Base-by-base conservation (phyloP, 1,140 invertebrate genomes). In the Lycorma delicatula region DNA sequence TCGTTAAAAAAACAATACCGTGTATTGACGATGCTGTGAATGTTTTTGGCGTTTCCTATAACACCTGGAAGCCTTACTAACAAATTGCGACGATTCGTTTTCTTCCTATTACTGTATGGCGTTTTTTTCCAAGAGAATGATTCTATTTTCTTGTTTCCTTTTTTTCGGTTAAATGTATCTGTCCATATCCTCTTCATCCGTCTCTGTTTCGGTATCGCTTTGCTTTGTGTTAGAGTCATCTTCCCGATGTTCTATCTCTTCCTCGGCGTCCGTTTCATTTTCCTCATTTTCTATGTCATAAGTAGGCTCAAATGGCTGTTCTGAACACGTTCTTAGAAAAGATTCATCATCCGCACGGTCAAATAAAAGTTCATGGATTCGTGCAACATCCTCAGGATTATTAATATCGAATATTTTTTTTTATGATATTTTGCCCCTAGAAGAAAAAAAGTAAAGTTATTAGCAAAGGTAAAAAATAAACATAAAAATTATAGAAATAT, bases 291-390 rank as follows among this genome's bases (percentile, higher is more conserved):
- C 22, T 26, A 57, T 23, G 25, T 50, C 55, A 57, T 20, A 25
- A 57, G 50, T 44, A 49, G 50, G 55, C 34, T 55, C 44, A 44
- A 36, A 44, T 34, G 54, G 55, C 55, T 44, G 44, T 26, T 44
- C 29, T 50, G 55, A 44, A 50, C 20, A 26, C 49, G 55, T 28
- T 57, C 28, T 20, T 41, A 16, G 38, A 41, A 41, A 41, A 20
- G n/a, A 20, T 41, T 41, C 38, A 58, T 58, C 56, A 58, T 58
- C 49, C 52, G 48, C 52, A 34, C 52, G 56, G 48, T 58, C 56
- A 58, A 58, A 36, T 34, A 58, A 48, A 58, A 58, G 47, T 58
- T 58, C 44, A 57, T 57, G 55, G 49, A 57, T 57, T 57, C 49
- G 44, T 6, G 27, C 2, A 11, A 57, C 49, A 48, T 58, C 56